A percentile compares a stretch with the other conserved stretches of the same genome.
These are phyloP conservation scores for Blastobasis adustella DNA, from an alignment of 2,888 invertebrate species.

Conservation along the genomic window DNA sequence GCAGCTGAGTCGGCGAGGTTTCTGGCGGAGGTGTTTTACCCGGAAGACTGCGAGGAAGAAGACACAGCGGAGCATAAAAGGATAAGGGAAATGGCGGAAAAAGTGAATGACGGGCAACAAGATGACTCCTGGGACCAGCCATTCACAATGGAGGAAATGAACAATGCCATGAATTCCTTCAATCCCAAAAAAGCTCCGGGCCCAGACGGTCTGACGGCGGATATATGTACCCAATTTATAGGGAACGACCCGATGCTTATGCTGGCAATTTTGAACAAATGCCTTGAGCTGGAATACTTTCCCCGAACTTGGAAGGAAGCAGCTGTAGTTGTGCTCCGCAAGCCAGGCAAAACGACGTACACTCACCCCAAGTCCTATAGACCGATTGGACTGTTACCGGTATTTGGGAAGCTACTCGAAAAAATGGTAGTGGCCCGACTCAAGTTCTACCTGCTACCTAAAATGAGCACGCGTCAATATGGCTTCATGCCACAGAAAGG, in stretches of 20 bases:
- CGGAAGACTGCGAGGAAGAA: not conserved
- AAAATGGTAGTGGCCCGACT: not conserved
- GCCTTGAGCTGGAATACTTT: slow-evolving; percentile 1
- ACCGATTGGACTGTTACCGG: too few species aligned
- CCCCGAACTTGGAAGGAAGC: slow-evolving; percentile 1
- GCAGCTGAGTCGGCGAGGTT: slow-evolving; percentile 2
- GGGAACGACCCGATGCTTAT: too few species aligned
- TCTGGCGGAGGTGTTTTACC: slow-evolving; percentile 4
- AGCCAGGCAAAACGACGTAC: not conserved
- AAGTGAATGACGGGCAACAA: too few species aligned
- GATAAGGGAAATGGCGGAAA: too few species aligned
- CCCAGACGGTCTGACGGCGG: slow-evolving; percentile 11
- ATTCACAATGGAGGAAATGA: not conserved
- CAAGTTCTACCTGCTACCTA: too few species aligned
- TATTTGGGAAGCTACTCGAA: too few species aligned
- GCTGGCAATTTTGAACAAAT: too few species aligned
- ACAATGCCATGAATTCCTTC: not conserved
- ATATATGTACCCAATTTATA: too few species aligned
- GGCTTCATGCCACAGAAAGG: not conserved
- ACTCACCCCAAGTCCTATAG: not conserved
- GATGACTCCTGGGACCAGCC: too few species aligned
- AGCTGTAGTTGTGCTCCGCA: not conserved
- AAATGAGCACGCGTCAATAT: not conserved
- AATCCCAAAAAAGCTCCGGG: slow-evolving; percentile 14
- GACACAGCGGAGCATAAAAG: too few species aligned